These are phyloP conservation scores for Pelecanus crispus DNA, from an alignment of 2,113 vertebrate genomes.

Conservation along the genomic window DNA sequence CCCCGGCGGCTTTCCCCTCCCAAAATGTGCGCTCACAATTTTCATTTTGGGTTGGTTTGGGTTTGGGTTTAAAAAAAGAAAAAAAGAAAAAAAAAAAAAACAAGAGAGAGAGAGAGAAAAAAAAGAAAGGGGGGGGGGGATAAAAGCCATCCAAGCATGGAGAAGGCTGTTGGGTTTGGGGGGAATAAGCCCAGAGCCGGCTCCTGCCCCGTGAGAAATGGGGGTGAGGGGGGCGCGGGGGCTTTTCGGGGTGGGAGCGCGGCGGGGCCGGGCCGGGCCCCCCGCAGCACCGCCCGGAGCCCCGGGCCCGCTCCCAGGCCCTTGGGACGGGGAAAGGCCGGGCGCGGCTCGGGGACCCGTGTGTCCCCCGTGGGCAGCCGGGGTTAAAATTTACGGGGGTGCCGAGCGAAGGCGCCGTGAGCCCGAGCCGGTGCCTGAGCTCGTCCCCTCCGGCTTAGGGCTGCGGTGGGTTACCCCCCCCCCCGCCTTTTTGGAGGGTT, in stretches of 20 bases:
- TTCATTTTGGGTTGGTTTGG: background rate
- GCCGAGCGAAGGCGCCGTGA: background rate
- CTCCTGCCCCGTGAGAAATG: background rate
- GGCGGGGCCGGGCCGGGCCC: background rate
- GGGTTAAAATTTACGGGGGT: background rate
- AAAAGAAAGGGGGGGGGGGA: fast-evolving
- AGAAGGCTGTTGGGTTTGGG: background rate
- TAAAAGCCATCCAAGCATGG: background rate
- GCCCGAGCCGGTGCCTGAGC: background rate
- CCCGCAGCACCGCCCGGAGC: background rate
- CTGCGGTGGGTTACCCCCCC: no score
- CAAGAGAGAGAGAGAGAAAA: fast-evolving
- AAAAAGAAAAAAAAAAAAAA: fast-evolving
- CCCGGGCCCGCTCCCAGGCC: background rate
- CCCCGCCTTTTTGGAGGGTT: fast-evolving
- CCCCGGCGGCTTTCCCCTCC: background rate
- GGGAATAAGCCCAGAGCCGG: background rate
- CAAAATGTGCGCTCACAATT: background rate
- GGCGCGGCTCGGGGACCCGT: background rate
- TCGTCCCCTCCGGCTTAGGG: background rate
- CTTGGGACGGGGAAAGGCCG: background rate
- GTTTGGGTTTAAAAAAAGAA: background rate
- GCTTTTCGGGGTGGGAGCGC: background rate
- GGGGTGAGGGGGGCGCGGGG: background rate
- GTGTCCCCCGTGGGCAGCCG: background rate